Percentiles rank a stretch among this genome's conserved stretches.
Evolutionary conservation across 2,113 vertebrate species (phyloP).

Genomic region (Capra hircus): DNA sequence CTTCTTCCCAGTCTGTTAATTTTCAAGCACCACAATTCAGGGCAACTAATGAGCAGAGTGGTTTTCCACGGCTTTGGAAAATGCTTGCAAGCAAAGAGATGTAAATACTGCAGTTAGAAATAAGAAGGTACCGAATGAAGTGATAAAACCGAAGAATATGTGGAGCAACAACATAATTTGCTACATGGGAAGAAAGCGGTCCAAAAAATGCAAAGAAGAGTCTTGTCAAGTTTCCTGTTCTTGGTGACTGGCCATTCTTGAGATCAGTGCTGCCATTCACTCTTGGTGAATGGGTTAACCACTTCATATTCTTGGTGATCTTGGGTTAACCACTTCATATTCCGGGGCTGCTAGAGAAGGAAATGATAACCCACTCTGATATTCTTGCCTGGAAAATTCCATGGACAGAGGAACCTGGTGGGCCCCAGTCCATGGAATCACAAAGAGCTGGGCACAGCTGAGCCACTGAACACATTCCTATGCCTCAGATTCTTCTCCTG

Average conservation of each 20-base stretch:
- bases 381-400: neutral
- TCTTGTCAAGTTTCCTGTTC: neutral
- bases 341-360: neutral
- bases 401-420: neutral
- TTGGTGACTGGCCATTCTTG: neutral
- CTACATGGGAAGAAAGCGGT: neutral
- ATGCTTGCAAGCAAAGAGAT: neutral
- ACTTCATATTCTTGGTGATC: neutral
- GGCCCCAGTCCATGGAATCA: neutral
- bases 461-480: neutral
- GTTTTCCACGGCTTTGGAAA: neutral
- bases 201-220: neutral
- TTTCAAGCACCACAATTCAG: neutral
- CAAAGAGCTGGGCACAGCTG: neutral
- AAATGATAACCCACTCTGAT: neutral
- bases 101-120: neutral
- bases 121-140: neutral
- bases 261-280: neutral
- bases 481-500: neutral
- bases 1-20: neutral
- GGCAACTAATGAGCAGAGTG: neutral
- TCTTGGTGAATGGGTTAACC: neutral
- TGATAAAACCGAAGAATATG: neutral
- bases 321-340: neutral
- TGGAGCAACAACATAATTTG: neutral